phyloP scores from a whole-genome alignment of 2,797 vertebrate species.

The Arremon aurantiirostris region DNA sequence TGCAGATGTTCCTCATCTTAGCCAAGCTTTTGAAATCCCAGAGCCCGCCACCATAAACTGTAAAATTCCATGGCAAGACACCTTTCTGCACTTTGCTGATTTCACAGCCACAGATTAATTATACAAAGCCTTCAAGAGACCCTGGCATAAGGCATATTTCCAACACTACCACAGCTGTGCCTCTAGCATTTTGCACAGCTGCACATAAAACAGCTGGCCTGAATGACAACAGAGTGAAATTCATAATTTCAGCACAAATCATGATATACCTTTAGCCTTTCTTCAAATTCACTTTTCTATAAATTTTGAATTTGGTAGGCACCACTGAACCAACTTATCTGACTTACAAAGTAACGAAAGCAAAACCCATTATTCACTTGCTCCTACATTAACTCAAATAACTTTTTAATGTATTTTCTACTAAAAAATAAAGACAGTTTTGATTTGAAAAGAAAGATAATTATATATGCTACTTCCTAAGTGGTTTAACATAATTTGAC shows the following conservation, averaged over 20 bases:
- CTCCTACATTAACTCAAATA: not conserved
- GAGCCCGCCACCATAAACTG: rapidly evolving
- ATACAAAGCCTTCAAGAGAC: not conserved
- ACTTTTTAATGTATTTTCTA: not conserved
- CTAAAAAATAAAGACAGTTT: not conserved
- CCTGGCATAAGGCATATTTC: not conserved
- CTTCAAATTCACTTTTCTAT: not conserved
- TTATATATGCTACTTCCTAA: not conserved
- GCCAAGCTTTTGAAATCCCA: not conserved
- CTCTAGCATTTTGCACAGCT: not conserved
- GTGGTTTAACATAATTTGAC: not conserved
- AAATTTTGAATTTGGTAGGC: not conserved
- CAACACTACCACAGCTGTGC: not conserved
- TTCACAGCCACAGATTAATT: not conserved
- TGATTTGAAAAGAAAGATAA: not conserved
- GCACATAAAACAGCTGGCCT: not conserved
- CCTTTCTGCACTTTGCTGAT: not conserved
- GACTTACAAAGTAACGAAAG: not conserved
- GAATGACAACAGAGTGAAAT: not conserved
- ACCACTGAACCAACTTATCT: not conserved
- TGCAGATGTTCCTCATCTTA: not conserved
- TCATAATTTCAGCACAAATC: not conserved
- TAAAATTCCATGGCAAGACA: not conserved
- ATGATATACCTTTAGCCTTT: not conserved
- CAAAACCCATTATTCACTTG: not conserved